These are phyloP conservation scores for Drosophila ohnishii DNA, from an alignment of 1,140 invertebrate species.

Conservation along the genomic window DNA sequence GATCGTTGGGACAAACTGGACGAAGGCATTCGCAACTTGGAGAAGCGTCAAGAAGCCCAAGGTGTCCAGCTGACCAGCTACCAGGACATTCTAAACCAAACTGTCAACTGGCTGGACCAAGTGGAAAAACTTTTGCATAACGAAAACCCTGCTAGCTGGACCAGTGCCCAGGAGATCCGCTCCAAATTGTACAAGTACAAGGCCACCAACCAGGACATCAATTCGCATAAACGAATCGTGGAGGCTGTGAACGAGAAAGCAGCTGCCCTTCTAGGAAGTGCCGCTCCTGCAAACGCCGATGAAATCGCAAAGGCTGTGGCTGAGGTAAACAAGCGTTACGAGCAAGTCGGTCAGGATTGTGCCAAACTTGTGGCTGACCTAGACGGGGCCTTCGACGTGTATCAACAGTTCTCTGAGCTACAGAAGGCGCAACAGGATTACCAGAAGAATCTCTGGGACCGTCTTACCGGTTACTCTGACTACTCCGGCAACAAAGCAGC, in stretches of 20 bases:
- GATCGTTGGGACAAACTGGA: conserved; percentile 94
- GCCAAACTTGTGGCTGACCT: conserved; percentile 87
- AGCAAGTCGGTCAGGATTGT: conserved; percentile 86
- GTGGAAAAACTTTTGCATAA: conserved; percentile 92
- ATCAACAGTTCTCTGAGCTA: conserved; percentile 93
- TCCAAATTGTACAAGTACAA: conserved; percentile 94
- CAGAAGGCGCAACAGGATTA: conserved; percentile 93
- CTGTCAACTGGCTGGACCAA: conserved; percentile 92
- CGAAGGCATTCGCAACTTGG: conserved; percentile 90
- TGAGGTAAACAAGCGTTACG: conserved; percentile 89
- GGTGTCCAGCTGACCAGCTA: conserved; percentile 92
- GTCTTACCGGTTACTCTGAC: conserved; percentile 89
- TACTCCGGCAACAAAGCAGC: conserved; percentile 91
- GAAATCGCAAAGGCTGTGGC: conserved; percentile 87
- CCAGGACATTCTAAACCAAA: conserved; percentile 93
- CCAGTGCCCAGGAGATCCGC: conserved; percentile 92
- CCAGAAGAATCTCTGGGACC: conserved; percentile 94
- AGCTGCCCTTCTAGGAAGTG: conserved; percentile 83
- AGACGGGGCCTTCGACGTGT: conserved; percentile 89
- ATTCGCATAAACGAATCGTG: conserved; percentile 94
- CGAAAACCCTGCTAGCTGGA: conserved; percentile 87
- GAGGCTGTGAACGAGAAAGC: conserved; percentile 95
- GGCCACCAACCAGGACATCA: conserved; percentile 93
- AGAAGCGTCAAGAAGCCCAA: conserved; percentile 93
- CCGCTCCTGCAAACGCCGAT: conserved; percentile 85